phyloP scores from a whole-genome alignment of 2,113 vertebrate genomes.

The Cebidichthys violaceus region DNA sequence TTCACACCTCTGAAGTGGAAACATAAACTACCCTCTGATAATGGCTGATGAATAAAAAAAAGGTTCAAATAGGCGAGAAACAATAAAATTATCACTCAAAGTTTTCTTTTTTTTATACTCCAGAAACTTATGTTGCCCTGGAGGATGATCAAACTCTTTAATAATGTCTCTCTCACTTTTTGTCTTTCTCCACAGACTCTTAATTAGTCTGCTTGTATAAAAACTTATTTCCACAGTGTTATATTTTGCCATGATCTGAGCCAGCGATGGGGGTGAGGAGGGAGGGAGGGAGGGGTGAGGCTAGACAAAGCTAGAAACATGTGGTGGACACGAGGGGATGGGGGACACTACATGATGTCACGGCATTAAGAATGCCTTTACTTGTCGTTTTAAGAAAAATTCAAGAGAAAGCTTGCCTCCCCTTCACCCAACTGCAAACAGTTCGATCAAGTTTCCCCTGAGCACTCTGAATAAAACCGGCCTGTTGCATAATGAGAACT shows the following conservation, averaged over 20 bases:
- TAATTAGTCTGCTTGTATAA: neutral
- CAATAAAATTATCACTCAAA: neutral
- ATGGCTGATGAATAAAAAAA: neutral
- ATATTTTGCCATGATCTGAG: neutral
- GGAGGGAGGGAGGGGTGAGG: neutral
- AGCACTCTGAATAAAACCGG: slow-evolving; percentile 1
- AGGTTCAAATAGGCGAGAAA: neutral
- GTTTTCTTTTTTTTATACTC: neutral
- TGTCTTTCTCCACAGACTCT: neutral
- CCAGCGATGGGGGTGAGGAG: neutral
- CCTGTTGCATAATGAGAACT: neutral
- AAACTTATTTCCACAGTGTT: neutral
- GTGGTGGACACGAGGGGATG: neutral
- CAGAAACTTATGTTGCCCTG: neutral
- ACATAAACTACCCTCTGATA: neutral
- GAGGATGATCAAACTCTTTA: slow-evolving; percentile 9
- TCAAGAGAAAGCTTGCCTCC: neutral
- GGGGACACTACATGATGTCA: slow-evolving; percentile 2
- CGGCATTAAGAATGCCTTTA: neutral
- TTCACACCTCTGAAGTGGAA: slow-evolving; percentile 7
- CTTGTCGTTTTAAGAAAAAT: too few species aligned
- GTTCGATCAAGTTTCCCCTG: slow-evolving; percentile 12
- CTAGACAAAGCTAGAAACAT: neutral
- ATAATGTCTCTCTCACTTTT: neutral
- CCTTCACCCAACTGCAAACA: neutral